These are phyloP conservation scores for Spodoptera frugiperda DNA, from an alignment of 1,140 invertebrate genomes.

Conservation along the genomic window DNA sequence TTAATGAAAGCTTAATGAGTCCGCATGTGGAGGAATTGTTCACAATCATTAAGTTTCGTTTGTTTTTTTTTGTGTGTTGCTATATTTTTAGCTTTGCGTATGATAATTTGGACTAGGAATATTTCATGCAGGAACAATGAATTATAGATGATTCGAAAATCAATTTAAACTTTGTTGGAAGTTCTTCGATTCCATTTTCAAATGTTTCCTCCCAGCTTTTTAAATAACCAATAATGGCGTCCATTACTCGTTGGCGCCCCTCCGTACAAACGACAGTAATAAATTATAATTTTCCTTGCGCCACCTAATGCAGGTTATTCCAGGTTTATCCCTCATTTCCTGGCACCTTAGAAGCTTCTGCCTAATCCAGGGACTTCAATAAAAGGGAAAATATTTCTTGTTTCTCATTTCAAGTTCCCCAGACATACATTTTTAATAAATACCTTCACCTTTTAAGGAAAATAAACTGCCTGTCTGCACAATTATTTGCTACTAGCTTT, in stretches of 20 bases:
- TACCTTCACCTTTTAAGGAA: too few relatives aligned
- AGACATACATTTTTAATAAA: too few relatives aligned
- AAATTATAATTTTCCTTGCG: slow-evolving; percentile 39
- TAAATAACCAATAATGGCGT: slow-evolving; percentile 21
- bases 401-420: not conserved
- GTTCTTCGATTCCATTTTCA: not conserved
- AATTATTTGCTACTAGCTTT: too few relatives aligned
- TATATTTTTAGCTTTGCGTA: slow-evolving; percentile 15
- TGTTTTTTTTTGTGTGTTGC: slow-evolving; percentile 21
- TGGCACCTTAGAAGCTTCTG: not conserved
- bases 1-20: slow-evolving; percentile 77
- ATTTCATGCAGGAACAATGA: too few relatives aligned
- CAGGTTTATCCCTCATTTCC: slow-evolving; percentile 28
- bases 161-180: not conserved
- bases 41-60: slow-evolving; percentile 38
- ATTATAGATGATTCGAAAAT: too few relatives aligned
- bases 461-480: too few relatives aligned
- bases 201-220: not conserved
- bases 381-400: not conserved
- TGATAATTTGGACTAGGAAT: too few relatives aligned
- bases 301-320: not conserved
- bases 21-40: slow-evolving; percentile 48
- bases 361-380: slow-evolving; percentile 6
- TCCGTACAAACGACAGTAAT: slow-evolving; percentile 10
- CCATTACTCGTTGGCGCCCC: slow-evolving; percentile 27